These are phyloP conservation scores for Halcyon malimbica DNA, from an alignment of 2,113 vertebrate species.

Conservation along the genomic window DNA sequence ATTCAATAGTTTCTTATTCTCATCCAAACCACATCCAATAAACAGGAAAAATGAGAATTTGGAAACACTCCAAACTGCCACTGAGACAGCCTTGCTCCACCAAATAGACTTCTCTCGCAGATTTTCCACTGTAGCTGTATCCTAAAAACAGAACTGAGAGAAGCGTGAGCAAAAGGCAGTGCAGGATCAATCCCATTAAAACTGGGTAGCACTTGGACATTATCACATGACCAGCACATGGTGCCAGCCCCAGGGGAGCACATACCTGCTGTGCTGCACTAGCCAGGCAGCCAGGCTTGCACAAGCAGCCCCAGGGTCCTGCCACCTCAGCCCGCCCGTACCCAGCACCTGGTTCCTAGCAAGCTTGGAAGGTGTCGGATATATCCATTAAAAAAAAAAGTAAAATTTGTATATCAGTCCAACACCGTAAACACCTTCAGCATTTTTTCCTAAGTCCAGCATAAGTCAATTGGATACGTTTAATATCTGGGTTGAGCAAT, in stretches of 20 bases:
- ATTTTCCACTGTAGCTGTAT: not conserved
- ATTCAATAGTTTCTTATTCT: not conserved
- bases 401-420: not conserved
- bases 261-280: not conserved
- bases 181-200: not conserved
- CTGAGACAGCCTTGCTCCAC: not conserved
- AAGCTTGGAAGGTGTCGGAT: not conserved
- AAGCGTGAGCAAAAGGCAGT: not conserved
- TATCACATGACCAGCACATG: fast-evolving
- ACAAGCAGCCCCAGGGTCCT: not conserved
- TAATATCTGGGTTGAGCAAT: not conserved
- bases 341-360: fast-evolving
- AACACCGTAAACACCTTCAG: not conserved
- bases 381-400: not conserved
- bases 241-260: not conserved
- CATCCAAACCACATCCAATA: not conserved
- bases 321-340: fast-evolving
- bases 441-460: not conserved
- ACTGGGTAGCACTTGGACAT: fast-evolving
- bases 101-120: not conserved
- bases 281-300: not conserved
- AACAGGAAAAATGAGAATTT: not conserved
- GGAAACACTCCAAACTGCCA: not conserved
- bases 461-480: not conserved
- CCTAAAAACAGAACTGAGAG: not conserved